These are phyloP conservation scores for Chlorodrepanis virens DNA, from an alignment of 2,113 vertebrate genomes.

Conservation along the genomic window DNA sequence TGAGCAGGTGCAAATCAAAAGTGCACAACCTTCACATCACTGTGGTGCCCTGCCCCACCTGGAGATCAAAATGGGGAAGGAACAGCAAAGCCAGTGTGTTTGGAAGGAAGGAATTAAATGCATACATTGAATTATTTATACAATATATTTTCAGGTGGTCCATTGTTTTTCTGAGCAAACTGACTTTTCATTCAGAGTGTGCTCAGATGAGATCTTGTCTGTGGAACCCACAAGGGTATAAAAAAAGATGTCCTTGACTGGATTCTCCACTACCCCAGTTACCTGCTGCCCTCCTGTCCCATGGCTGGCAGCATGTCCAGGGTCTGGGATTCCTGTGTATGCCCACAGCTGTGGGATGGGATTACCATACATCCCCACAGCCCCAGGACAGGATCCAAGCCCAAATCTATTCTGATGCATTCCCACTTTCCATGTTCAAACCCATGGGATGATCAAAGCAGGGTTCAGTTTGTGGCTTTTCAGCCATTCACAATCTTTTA, in stretches of 20 bases:
- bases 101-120: background rate
- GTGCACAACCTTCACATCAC: accelerated
- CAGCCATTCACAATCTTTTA: background rate
- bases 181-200: background rate
- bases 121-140: background rate
- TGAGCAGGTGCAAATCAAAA: background rate
- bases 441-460: background rate
- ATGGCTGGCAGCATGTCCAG: accelerated
- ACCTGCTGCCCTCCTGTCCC: background rate
- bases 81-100: background rate
- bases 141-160: background rate
- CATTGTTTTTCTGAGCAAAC: background rate
- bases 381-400: background rate
- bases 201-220: background rate
- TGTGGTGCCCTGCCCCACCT: background rate
- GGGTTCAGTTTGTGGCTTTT: background rate
- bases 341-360: background rate
- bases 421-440: accelerated
- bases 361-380: background rate
- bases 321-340: background rate
- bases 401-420: accelerated
- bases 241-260: background rate
- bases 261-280: background rate
- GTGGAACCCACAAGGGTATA: background rate
- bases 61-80: background rate